Evolutionary conservation across 2,888 invertebrate species (phyloP).

Genomic region (Tanypteryx hageni): DNA sequence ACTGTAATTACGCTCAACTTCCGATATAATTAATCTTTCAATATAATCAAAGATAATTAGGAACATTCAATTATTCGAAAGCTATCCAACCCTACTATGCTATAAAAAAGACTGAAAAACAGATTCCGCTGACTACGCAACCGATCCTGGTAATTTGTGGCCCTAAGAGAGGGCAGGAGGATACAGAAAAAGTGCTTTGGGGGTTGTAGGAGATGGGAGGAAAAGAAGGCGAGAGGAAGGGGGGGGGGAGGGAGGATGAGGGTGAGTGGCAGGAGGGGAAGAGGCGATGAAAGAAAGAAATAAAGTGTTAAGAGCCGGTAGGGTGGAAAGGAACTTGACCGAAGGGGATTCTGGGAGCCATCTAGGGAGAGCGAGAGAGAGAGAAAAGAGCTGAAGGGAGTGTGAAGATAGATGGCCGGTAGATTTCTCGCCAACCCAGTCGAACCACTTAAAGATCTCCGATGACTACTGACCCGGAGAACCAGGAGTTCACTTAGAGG

Average conservation of each 20-base stretch:
- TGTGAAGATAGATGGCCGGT: not conserved
- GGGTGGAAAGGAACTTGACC: constrained; percentile 10
- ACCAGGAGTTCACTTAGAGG: not conserved
- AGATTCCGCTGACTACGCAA: not conserved
- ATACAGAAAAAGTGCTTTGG: not conserved
- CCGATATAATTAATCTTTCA: too few relatives aligned
- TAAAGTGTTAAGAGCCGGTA: constrained; percentile 5
- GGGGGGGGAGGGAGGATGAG: not conserved
- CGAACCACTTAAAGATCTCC: constrained; percentile 49
- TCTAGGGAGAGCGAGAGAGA: not conserved
- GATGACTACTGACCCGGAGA: constrained; percentile 55
- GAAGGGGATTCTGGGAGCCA: constrained; percentile 35
- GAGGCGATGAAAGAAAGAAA: constrained; percentile 36
- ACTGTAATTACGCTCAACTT: too few relatives aligned
- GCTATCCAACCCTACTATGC: not conserved
- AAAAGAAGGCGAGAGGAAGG: not conserved
- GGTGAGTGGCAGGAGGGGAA: not conserved
- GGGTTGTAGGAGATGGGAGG: not conserved
- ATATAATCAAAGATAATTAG: too few relatives aligned
- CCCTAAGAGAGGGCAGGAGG: not conserved
- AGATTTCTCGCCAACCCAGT: constrained; percentile 42
- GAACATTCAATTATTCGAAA: not conserved
- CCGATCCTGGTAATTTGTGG: not conserved
- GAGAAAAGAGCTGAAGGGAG: not conserved
- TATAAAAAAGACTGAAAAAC: not conserved